Conservation (phyloP, 2,888 invertebrate genomes). For the Euzetes globulus region DNA sequence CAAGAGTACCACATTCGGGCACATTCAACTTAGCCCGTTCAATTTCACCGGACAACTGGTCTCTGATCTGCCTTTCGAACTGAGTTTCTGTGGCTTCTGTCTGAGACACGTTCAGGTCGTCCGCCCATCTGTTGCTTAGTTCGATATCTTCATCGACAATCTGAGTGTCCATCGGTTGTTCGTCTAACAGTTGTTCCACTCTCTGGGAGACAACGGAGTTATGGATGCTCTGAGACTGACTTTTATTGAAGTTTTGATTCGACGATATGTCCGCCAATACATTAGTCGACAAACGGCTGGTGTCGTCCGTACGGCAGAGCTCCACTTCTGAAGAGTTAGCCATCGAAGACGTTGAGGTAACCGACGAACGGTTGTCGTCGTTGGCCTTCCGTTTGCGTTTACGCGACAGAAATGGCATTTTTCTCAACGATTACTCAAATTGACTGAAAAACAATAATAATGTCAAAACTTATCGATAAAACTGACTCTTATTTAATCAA, state of each 20-base stretch:
- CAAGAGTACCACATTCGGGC: slow-evolving; percentile 52
- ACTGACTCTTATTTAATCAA: too few relatives aligned
- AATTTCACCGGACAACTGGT: not conserved
- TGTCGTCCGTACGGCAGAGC: too few relatives aligned
- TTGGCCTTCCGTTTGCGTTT: not conserved
- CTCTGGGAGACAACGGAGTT: not conserved
- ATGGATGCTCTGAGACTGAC: not conserved
- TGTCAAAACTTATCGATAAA: too few relatives aligned
- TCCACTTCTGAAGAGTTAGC: not conserved
- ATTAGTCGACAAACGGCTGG: too few relatives aligned
- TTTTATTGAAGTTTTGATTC: not conserved
- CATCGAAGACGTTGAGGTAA: not conserved
- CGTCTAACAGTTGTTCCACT: not conserved
- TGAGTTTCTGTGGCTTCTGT: not conserved
- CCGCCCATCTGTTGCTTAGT: not conserved
- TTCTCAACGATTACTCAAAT: not conserved
- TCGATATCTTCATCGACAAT: not conserved
- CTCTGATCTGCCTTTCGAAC: not conserved
- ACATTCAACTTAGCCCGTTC: slow-evolving; percentile 21
- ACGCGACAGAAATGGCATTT: not conserved
- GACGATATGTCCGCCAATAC: too few relatives aligned
- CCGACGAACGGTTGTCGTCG: not conserved
- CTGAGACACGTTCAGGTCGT: not conserved
- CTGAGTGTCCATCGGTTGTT: not conserved
- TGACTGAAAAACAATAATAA: too few relatives aligned